A percentile compares a stretch with the other conserved stretches of the same genome.
Evolutionary conservation across 2,797 vertebrate species (phyloP).

Genomic region (Poeciliopsis paucimaculata): DNA sequence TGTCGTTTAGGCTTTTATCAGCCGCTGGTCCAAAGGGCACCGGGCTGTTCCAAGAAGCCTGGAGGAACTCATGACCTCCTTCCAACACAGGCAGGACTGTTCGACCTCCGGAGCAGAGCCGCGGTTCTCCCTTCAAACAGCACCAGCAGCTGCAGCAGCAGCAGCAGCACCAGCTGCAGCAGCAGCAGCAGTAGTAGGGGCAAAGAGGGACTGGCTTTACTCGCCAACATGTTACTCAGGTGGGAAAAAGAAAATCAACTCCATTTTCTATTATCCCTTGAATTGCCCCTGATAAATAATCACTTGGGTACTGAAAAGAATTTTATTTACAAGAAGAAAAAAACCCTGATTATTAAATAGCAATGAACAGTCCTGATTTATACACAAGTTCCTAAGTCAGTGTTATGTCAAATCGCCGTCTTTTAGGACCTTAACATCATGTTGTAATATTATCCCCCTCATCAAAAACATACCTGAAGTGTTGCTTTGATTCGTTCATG

Average conservation of each 20-base stretch:
- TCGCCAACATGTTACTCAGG: not conserved
- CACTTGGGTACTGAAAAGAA: not conserved
- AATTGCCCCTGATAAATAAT: not conserved
- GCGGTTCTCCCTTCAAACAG: too few species aligned
- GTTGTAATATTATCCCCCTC: too few species aligned
- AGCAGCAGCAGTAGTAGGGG: not conserved
- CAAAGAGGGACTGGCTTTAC: not conserved
- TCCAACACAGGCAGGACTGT: conserved; percentile 4
- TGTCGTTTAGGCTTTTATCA: conserved; percentile 43
- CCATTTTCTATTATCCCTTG: not conserved
- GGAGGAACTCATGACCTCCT: conserved; percentile 51
- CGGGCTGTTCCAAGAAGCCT: conserved; percentile 29
- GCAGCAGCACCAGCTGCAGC: not conserved
- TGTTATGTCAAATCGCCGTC: too few species aligned
- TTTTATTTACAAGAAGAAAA: conserved; percentile 22
- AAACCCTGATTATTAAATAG: not conserved
- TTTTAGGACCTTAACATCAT: too few species aligned
- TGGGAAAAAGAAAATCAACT: not conserved
- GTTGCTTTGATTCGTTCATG: too few species aligned
- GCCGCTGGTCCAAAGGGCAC: conserved; percentile 67
- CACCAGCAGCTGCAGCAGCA: not conserved
- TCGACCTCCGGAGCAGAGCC: conserved; percentile 8
- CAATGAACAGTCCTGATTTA: not conserved
- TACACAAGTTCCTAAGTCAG: not conserved
- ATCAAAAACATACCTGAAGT: too few species aligned